Evolutionary conservation across 2,113 vertebrate species (phyloP).

Genomic region (Scatophagus argus): DNA sequence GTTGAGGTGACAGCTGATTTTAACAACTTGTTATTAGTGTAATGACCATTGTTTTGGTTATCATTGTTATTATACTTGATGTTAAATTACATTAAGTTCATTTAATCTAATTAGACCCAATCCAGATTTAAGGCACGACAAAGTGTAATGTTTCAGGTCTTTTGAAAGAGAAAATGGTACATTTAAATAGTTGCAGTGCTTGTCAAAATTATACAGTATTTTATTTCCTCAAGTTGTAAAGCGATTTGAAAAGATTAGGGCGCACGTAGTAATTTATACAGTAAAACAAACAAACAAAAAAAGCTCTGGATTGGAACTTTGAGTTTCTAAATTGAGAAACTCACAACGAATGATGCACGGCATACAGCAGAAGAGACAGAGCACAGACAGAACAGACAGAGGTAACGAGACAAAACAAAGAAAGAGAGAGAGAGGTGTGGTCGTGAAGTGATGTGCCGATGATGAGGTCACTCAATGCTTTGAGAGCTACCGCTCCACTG

Average conservation of each 20-base stretch:
- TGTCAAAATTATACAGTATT: not conserved
- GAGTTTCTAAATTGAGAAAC: conserved; percentile 41
- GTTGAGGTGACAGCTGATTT: not conserved
- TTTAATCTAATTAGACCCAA: conserved; percentile 54
- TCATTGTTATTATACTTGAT: conserved; percentile 36
- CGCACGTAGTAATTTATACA: not conserved
- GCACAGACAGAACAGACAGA: conserved; percentile 36
- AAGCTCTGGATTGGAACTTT: conserved; percentile 68
- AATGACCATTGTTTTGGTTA: conserved; percentile 9
- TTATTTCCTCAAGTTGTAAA: not conserved
- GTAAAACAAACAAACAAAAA: conserved; percentile 5
- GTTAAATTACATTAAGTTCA: conserved; percentile 39
- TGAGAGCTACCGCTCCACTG: conserved; percentile 83
- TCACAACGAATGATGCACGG: conserved; percentile 46
- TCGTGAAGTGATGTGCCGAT: conserved; percentile 72
- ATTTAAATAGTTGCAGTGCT: not conserved
- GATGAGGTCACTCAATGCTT: conserved; percentile 82
- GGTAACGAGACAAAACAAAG: conserved; percentile 25
- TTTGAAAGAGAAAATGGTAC: not conserved
- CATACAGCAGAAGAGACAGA: conserved; percentile 37
- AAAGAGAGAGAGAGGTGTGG: conserved; percentile 50
- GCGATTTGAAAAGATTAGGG: not conserved
- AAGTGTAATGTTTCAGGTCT: not conserved
- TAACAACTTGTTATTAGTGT: conserved; percentile 30
- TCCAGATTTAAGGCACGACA: conserved; percentile 48